A percentile compares a stretch with the other conserved stretches of the same genome.
Evolutionary conservation across 2,113 vertebrate species (phyloP).

Genomic region (Oryzias javanicus): DNA sequence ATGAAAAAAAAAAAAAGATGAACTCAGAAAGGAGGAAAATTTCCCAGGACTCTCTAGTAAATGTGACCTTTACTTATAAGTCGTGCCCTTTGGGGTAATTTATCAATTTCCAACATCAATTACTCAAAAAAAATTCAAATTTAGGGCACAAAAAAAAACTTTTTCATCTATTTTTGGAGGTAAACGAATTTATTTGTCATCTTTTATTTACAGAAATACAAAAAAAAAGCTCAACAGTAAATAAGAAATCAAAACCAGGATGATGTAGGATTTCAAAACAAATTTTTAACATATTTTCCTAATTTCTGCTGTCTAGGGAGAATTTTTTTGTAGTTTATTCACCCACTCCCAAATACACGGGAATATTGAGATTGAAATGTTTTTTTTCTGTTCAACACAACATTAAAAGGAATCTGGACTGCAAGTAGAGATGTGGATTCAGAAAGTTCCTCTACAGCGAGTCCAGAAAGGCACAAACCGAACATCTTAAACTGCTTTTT

Average conservation of each 20-base stretch:
- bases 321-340: slow-evolving; percentile 28
- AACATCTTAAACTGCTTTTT: neutral
- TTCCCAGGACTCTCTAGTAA: slow-evolving; percentile 5
- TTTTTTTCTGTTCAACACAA: slow-evolving; percentile 24
- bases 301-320: slow-evolving; percentile 43
- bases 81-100: slow-evolving; percentile 8
- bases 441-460: neutral
- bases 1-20: slow-evolving; percentile 49
- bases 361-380: slow-evolving; percentile 28
- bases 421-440: too few relatives aligned
- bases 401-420: slow-evolving; percentile 26
- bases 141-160: slow-evolving; percentile 1
- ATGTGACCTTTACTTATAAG: slow-evolving; percentile 16
- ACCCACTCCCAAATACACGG: slow-evolving; percentile 35
- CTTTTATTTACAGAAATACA: slow-evolving; percentile 11
- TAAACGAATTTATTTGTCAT: neutral
- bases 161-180: slow-evolving; percentile 40
- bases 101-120: neutral
- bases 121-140: slow-evolving; percentile 1
- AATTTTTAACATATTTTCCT: slow-evolving; percentile 18
- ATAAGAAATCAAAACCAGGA: slow-evolving; percentile 46
- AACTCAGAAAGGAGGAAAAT: slow-evolving; percentile 26
- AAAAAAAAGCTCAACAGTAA: neutral
- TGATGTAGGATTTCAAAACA: slow-evolving; percentile 42
- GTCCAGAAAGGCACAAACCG: too few relatives aligned